Evolutionary conservation across 2,797 vertebrate genomes (phyloP).

Genomic region (Sciurus carolinensis): DNA sequence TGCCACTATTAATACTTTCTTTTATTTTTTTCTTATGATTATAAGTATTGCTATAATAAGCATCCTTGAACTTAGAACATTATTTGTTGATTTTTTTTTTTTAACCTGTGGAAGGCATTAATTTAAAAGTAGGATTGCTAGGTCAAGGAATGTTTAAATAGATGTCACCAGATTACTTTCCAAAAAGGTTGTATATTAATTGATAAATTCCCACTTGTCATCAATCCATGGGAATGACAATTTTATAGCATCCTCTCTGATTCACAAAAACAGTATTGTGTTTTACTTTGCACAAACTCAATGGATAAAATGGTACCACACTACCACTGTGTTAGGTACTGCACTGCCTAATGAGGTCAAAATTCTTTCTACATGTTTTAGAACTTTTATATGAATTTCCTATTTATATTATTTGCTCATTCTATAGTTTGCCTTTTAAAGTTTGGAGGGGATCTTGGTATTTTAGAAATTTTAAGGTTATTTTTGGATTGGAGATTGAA

Average conservation of each 20-base stretch:
- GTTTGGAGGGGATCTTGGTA: background rate
- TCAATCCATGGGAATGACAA: background rate
- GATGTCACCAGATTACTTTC: background rate
- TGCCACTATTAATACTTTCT: background rate
- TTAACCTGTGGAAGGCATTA: background rate
- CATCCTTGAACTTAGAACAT: background rate
- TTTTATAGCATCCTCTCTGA: background rate
- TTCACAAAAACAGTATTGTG: background rate
- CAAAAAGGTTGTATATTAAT: background rate
- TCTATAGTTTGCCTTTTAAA: slow-evolving; percentile 26
- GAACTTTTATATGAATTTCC: background rate
- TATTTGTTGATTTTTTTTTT: slow-evolving; percentile 48
- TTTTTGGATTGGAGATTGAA: background rate
- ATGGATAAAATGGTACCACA: background rate
- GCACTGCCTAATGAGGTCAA: background rate
- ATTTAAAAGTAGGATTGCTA: background rate
- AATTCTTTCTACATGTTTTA: background rate
- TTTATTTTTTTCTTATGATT: slow-evolving; percentile 33
- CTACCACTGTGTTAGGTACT: background rate
- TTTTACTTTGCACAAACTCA: background rate
- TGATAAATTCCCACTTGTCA: background rate
- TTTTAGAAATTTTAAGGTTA: background rate
- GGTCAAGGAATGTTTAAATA: background rate
- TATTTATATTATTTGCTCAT: background rate
- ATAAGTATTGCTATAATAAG: background rate